These are phyloP conservation scores for Tetragnatha versicolor DNA, from an alignment of 1,140 invertebrate species.

Conservation along the genomic window DNA sequence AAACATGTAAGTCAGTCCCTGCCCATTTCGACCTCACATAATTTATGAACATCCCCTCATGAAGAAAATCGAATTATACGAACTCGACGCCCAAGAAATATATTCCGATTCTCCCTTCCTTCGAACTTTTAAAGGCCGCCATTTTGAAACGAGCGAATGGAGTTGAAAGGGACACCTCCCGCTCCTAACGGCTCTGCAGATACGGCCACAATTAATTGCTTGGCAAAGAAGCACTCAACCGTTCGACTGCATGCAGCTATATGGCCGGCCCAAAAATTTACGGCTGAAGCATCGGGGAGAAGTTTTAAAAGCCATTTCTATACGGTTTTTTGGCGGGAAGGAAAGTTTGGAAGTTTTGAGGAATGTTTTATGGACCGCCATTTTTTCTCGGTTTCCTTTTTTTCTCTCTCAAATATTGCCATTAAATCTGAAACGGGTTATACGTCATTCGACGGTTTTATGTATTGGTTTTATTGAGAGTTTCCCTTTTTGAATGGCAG, in stretches of 20 bases:
- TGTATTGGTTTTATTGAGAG: conserved; percentile 24
- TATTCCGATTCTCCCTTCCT: no score
- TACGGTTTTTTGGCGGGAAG: conserved; percentile 32
- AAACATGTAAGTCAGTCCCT: no score
- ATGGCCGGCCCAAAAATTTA: conserved; percentile 13
- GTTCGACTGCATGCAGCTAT: conserved; percentile 21
- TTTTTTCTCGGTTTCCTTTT: not conserved
- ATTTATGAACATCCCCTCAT: no score
- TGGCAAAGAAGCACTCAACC: conserved; percentile 49
- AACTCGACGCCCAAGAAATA: no score
- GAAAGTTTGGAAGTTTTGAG: conserved; percentile 41
- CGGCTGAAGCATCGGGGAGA: not conserved
- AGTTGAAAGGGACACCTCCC: conserved; percentile 40
- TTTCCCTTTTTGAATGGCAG: not conserved
- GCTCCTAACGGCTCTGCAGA: conserved; percentile 38
- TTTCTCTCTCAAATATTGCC: conserved; percentile 26
- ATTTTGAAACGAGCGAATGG: conserved; percentile 45
- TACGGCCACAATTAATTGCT: conserved; percentile 50
- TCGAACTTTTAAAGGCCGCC: conserved; percentile 42
- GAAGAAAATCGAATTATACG: no score
- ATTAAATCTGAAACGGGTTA: conserved; percentile 30
- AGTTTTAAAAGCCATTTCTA: conserved; percentile 47
- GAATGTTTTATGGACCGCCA: conserved; percentile 30
- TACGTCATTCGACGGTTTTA: conserved; percentile 14
- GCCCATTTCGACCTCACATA: no score